Conservation (phyloP, 2,888 invertebrate genomes). For the Mantis religiosa region DNA sequence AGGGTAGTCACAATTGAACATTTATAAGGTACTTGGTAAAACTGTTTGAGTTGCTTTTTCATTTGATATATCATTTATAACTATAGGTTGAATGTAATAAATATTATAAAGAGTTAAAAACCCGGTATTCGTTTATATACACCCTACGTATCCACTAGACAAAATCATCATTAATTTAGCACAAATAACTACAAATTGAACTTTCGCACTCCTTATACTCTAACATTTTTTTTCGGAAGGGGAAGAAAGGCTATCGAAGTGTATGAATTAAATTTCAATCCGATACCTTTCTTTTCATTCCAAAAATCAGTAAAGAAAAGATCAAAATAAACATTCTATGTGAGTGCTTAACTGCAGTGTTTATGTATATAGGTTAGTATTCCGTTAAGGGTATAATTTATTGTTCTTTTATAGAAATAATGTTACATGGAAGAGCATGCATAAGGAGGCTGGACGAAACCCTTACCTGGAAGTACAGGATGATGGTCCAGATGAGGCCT, state of each 20-base stretch:
- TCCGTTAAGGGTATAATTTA: not conserved
- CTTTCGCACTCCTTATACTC: not conserved
- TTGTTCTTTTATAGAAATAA: not conserved
- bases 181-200: not conserved
- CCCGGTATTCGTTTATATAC: no score
- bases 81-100: no score
- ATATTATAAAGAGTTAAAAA: no score
- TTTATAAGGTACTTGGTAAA: no score
- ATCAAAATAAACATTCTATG: not conserved
- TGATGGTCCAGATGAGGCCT: slow-evolving; percentile 97
- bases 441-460: not conserved
- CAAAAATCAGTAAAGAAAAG: not conserved
- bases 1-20: no score
- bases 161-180: not conserved
- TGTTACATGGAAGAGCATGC: not conserved
- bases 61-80: no score
- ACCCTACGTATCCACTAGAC: no score
- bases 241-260: not conserved
- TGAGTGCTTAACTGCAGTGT: not conserved
- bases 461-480: slow-evolving; percentile 94
- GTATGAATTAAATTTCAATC: no score
- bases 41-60: no score
- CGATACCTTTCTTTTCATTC: not conserved
- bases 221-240: not conserved
- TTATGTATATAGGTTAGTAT: not conserved